phyloP scores from a whole-genome alignment of 1,140 invertebrate species.

The Aphaenogaster rudis region DNA sequence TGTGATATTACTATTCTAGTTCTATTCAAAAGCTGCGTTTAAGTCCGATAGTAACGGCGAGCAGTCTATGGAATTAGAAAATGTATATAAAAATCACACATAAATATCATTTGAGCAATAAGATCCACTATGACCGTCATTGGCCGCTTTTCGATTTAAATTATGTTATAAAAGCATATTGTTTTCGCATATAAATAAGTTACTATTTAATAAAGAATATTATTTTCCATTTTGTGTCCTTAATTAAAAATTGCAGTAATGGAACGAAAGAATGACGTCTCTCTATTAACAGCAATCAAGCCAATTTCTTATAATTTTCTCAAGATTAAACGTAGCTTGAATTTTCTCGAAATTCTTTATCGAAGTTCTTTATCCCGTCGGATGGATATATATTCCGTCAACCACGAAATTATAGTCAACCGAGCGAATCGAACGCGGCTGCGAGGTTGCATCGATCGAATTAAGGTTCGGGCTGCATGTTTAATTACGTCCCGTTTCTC shows the following conservation, averaged over 20 bases:
- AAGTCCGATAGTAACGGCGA: too few species aligned
- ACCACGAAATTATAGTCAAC: conserved; percentile 66
- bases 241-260: background rate
- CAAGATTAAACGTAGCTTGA: background rate
- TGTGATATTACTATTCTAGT: too few species aligned
- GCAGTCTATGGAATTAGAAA: too few species aligned
- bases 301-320: conserved; percentile 9
- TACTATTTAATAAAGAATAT: background rate
- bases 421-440: conserved; percentile 48
- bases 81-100: too few species aligned
- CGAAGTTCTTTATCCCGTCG: background rate
- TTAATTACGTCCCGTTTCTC: conserved; percentile 65
- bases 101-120: too few species aligned
- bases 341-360: background rate
- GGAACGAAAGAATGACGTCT: background rate
- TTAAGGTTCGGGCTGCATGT: conserved; percentile 59
- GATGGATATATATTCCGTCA: conserved; percentile 27
- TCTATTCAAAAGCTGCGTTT: too few species aligned
- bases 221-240: background rate
- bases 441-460: conserved; percentile 66
- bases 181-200: background rate
- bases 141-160: too few species aligned
- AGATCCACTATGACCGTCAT: too few species aligned
- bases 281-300: background rate
- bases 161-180: background rate